phyloP scores from a whole-genome alignment of 1,140 invertebrate genomes.

The Pararge aegeria region DNA sequence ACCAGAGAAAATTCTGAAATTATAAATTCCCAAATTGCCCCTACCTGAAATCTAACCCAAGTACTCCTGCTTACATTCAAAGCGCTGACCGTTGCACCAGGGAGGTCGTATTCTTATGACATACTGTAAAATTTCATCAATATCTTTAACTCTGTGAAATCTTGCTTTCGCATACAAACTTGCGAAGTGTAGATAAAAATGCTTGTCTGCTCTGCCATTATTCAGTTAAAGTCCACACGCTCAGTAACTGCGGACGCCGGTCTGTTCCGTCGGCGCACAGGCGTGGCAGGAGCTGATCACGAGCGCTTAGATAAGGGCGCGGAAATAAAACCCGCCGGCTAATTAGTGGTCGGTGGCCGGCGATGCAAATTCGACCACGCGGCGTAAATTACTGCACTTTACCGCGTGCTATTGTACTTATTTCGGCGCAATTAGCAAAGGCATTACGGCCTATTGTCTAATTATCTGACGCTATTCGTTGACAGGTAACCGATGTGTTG shows the following conservation, averaged over 20 bases:
- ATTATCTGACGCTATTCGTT: neutral
- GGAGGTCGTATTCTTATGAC: too few relatives aligned
- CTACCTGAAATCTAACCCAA: too few relatives aligned
- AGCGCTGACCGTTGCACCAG: too few relatives aligned
- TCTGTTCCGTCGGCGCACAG: constrained; percentile 18
- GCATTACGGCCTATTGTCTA: constrained; percentile 17
- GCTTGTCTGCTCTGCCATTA: neutral
- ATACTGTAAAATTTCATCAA: too few relatives aligned
- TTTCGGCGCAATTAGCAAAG: constrained; percentile 34
- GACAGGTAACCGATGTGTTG: too few relatives aligned
- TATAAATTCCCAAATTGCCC: too few relatives aligned
- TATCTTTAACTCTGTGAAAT: too few relatives aligned
- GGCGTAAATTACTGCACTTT: constrained; percentile 29
- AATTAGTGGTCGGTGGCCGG: constrained; percentile 33
- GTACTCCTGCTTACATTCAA: too few relatives aligned
- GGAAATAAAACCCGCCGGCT: constrained; percentile 37
- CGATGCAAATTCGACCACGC: constrained; percentile 37
- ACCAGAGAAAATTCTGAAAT: too few relatives aligned
- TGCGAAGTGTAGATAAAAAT: too few relatives aligned
- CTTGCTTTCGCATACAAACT: too few relatives aligned
- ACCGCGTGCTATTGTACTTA: constrained; percentile 33
- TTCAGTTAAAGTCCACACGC: neutral
- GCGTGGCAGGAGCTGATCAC: constrained; percentile 38
- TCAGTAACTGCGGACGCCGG: neutral
- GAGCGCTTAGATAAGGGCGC: constrained; percentile 33